Base-by-base conservation (phyloP, 1,140 invertebrate genomes). In the Nomia melanderi region DNA sequence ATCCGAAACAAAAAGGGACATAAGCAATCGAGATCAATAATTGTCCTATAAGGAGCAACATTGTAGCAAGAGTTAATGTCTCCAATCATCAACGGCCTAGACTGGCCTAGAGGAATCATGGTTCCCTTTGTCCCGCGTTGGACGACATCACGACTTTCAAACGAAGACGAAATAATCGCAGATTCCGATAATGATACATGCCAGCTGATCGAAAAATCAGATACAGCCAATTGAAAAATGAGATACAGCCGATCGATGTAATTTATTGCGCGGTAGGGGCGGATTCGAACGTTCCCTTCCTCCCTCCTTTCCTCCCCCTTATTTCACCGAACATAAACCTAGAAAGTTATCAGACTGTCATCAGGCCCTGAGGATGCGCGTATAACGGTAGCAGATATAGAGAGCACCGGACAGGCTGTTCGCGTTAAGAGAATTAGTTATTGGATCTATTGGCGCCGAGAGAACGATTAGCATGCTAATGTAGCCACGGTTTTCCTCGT, bases 351-450 rank as follows among this genome's bases (percentile, higher is more conserved):
- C 44, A 12, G 14, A 33, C 39, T 59, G 67, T 71, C 54, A 57
- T 44, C 54, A 36, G 6, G 23, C 5, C 20, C 27, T 7, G 44
- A 41, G 66, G 74, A 71, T 70, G 66, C 57, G 41, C 39, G 39
- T 11, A 44, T 77, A 77, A 77, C 75, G 75, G 75, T 77, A 77
- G 57, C 66, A 20, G 56, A 29, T 50, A 53, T 39, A 31, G n/a
- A 14, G 50, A 44, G 63, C 53, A 20, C 39, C 27, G 25, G 73
- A 59, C 47, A 65, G 25, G 57, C 50, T 70, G 62, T 54, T 50
- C 81, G 81, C 78, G 67, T 86, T 86, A 83, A 86, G 78, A 78
- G 70, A 78, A 86, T 86, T 84, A 86, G 86, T 86, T 86, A 86
- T 86, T 71, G 84, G 67, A 63, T 62, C 36, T 63, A 83, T 83